A percentile compares a stretch with the other conserved stretches of the same genome.
phyloP scores from a whole-genome alignment of 2,113 vertebrate species.

The Corythaeola cristata region DNA sequence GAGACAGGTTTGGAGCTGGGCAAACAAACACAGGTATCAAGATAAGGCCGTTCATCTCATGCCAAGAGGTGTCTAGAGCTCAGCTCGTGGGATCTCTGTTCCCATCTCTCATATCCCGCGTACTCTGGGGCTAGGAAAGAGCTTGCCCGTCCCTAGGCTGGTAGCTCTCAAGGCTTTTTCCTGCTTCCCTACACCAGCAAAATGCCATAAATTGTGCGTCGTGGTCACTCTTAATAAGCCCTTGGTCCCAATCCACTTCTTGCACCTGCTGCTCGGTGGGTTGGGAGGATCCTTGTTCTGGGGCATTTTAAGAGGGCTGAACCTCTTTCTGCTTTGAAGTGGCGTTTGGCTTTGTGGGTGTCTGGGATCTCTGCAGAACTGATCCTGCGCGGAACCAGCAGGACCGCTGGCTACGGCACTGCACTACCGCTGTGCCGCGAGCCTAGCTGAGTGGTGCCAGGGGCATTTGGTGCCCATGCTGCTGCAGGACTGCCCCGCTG shows the following conservation, averaged over 20 bases:
- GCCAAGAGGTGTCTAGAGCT: constrained; percentile 23
- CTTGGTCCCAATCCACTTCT: background rate
- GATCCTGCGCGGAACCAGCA: background rate
- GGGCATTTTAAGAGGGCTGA: background rate
- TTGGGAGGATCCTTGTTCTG: constrained; percentile 16
- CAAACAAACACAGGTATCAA: constrained; percentile 20
- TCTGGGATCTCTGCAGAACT: background rate
- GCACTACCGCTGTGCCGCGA: accelerated
- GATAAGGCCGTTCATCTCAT: constrained; percentile 13
- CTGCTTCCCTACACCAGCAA: background rate
- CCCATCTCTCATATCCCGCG: accelerated
- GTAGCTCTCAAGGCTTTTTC: background rate
- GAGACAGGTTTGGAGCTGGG: constrained; percentile 36
- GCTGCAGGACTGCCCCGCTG: background rate
- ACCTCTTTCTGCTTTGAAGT: constrained; percentile 17
- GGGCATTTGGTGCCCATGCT: accelerated
- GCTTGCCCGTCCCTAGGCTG: background rate
- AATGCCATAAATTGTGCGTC: background rate
- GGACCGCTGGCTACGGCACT: background rate
- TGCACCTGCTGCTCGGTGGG: constrained; percentile 2
- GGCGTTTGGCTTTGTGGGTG: background rate
- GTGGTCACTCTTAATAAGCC: constrained; percentile 11
- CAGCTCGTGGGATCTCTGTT: background rate
- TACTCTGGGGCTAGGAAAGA: background rate
- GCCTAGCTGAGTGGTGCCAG: background rate